A percentile compares a stretch with the other conserved stretches of the same genome.
These are phyloP conservation scores for Bombus difficillimus DNA, from an alignment of 1,140 invertebrate genomes.

Conservation along the genomic window DNA sequence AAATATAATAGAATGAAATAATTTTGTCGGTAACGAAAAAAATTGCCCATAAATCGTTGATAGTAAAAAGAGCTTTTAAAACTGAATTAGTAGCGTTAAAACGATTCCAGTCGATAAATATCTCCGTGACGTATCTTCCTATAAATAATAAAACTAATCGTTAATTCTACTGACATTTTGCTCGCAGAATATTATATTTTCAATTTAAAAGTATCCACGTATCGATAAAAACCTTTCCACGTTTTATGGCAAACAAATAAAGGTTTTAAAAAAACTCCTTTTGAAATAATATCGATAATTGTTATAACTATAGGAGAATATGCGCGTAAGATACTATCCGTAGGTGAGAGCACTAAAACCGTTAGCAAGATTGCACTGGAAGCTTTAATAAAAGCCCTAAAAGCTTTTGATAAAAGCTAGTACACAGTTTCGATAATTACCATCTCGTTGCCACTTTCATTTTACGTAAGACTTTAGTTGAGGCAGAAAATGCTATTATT, in stretches of 20 bases:
- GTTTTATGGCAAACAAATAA: not conserved
- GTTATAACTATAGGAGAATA: not conserved
- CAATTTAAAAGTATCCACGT: not conserved
- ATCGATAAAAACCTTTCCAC: not conserved
- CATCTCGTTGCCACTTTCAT: constrained; percentile 12
- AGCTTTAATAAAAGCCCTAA: constrained; percentile 45
- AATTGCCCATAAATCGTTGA: not conserved
- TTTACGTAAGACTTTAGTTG: constrained; percentile 31
- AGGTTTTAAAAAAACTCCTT: not conserved
- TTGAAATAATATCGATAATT: constrained; percentile 2
- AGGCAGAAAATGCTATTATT: constrained; percentile 41
- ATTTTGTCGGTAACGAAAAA: not conserved
- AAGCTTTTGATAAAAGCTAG: constrained; percentile 51
- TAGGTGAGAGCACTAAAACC: constrained; percentile 10
- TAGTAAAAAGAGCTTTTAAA: not conserved
- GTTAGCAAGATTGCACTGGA: constrained; percentile 33
- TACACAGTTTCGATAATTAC: constrained; percentile 10
- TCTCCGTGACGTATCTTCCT: not conserved
- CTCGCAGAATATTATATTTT: not conserved
- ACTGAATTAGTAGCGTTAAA: not conserved
- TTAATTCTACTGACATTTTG: not conserved
- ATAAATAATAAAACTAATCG: not conserved
- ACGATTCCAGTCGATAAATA: not conserved
- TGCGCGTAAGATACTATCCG: not conserved
- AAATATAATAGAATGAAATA: not conserved